Percentiles rank a stretch among this genome's conserved stretches.
These are phyloP conservation scores for Herminia tarsipennalis DNA, from an alignment of 2,888 invertebrate species.

Conservation along the genomic window DNA sequence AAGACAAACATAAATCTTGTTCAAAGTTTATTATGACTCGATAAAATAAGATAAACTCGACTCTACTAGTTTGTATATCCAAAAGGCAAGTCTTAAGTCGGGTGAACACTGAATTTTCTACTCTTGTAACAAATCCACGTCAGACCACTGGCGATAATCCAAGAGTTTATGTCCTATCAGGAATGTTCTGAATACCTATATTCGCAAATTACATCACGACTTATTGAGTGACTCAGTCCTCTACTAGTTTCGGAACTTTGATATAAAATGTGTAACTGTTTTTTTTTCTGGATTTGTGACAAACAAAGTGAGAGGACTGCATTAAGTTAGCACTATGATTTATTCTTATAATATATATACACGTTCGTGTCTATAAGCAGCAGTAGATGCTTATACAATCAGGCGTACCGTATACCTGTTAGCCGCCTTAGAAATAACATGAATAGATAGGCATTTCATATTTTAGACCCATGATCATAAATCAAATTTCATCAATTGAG, in stretches of 20 bases:
- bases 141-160: slow-evolving; percentile 72
- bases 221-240: slow-evolving; percentile 27
- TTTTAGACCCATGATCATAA: background rate
- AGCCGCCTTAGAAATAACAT: too few species aligned
- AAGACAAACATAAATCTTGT: too few species aligned
- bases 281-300: too few species aligned
- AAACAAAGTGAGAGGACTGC: too few species aligned
- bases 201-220: slow-evolving; percentile 36
- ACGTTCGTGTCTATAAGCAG: too few species aligned
- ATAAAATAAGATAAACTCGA: slow-evolving; percentile 1
- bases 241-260: slow-evolving; percentile 1
- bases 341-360: too few species aligned
- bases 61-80: slow-evolving; percentile 33
- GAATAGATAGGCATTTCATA: background rate
- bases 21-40: too few species aligned
- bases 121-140: slow-evolving; percentile 70
- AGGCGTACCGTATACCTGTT: too few species aligned
- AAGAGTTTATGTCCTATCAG: slow-evolving; percentile 64
- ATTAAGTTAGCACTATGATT: too few species aligned
- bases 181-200: slow-evolving; percentile 53
- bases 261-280: background rate
- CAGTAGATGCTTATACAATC: too few species aligned
- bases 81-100: slow-evolving; percentile 47
- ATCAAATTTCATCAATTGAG: slow-evolving; percentile 1
- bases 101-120: slow-evolving; percentile 68